Evolutionary conservation across 2,888 invertebrate genomes (phyloP).

Genomic region (Pristionchus maxplancki): DNA sequence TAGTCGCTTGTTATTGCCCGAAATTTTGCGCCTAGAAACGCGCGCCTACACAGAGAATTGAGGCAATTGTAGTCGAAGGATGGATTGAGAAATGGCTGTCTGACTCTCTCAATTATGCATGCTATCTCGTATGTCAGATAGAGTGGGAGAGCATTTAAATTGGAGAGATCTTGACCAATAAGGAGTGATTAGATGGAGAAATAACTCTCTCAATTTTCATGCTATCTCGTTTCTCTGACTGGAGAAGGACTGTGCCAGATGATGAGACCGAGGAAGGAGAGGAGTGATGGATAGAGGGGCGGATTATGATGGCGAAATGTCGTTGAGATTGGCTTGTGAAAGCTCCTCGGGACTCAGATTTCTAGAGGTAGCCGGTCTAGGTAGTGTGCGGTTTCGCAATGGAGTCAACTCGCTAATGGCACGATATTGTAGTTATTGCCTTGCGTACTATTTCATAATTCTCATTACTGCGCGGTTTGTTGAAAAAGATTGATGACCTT

Average conservation of each 20-base stretch:
- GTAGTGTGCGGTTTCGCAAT: neutral
- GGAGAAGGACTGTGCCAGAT: too few relatives aligned
- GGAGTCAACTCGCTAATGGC: neutral
- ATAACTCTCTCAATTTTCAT: too few relatives aligned
- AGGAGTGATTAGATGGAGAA: too few relatives aligned
- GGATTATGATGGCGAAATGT: neutral
- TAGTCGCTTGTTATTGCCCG: neutral
- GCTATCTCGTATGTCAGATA: neutral
- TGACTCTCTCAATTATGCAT: neutral
- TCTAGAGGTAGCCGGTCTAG: neutral
- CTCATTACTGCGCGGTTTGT: too few relatives aligned
- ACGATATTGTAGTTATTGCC: too few relatives aligned
- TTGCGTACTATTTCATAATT: too few relatives aligned
- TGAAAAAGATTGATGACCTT: too few relatives aligned
- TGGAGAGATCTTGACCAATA: neutral
- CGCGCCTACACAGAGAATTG: neutral
- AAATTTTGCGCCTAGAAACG: neutral
- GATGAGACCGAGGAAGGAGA: too few relatives aligned
- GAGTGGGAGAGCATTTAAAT: neutral
- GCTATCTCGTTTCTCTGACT: too few relatives aligned
- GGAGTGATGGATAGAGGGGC: neutral
- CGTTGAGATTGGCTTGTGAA: neutral
- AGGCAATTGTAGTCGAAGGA: neutral
- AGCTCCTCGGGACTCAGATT: neutral
- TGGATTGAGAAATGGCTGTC: neutral